Evolutionary conservation across 2,113 vertebrate genomes (phyloP).

Genomic region (Engystomops pustulosus): DNA sequence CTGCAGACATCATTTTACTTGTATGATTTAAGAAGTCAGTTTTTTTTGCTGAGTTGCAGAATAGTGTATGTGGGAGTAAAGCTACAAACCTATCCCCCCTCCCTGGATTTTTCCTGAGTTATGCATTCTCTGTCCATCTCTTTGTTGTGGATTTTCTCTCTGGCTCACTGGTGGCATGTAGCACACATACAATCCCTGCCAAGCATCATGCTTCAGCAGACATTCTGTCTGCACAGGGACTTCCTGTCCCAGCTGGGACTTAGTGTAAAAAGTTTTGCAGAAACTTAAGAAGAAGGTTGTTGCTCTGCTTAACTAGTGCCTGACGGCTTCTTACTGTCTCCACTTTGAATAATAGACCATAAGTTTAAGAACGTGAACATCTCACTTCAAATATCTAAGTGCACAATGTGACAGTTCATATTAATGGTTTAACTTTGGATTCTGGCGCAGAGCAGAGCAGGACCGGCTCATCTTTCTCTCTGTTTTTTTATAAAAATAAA

Average conservation of each 20-base stretch:
- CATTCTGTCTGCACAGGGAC: constrained; percentile 77
- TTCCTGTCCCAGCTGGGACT: constrained; percentile 74
- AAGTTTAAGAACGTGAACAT: constrained; percentile 66
- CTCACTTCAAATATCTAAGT: constrained; percentile 65
- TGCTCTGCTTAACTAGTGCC: constrained; percentile 62
- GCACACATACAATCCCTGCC: constrained; percentile 59
- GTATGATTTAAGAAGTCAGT: constrained; percentile 48
- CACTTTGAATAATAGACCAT: constrained; percentile 67
- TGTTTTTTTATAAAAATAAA: constrained; percentile 22
- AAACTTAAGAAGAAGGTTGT: constrained; percentile 71
- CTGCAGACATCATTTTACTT: constrained; percentile 30
- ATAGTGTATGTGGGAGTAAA: constrained; percentile 23
- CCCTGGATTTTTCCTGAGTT: constrained; percentile 25
- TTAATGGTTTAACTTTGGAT: constrained; percentile 64
- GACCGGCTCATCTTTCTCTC: constrained; percentile 54
- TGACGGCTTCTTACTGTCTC: constrained; percentile 68
- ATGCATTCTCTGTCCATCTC: constrained; percentile 29
- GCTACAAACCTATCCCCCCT: constrained; percentile 1
- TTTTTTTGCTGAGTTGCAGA: constrained; percentile 54
- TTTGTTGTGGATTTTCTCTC: constrained; percentile 65
- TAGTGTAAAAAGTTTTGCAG: constrained; percentile 62
- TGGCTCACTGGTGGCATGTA: constrained; percentile 64
- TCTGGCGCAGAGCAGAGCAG: constrained; percentile 39
- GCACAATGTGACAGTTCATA: constrained; percentile 69
- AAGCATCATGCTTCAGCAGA: constrained; percentile 66